Evolutionary conservation across 2,888 invertebrate genomes (phyloP).

Genomic region (Tipula unca): DNA sequence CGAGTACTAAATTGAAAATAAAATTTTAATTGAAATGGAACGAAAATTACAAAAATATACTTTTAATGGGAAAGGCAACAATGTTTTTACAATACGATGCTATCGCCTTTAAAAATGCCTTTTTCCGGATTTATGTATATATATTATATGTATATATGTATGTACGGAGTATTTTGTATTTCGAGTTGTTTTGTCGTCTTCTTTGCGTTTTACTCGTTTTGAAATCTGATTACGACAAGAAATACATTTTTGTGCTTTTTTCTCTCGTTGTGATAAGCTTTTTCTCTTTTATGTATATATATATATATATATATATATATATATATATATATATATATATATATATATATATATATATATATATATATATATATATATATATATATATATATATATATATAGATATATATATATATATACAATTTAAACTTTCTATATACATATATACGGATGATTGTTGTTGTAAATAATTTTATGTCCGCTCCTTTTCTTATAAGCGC

Average conservation of each 20-base stretch:
- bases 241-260: not conserved
- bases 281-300: too few species aligned
- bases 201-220: not conserved
- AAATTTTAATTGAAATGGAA: slow-evolving; percentile 4
- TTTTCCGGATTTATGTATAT: not conserved
- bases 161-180: not conserved
- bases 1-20: not conserved
- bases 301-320: too few species aligned
- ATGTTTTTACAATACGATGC: not conserved
- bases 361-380: too few species aligned
- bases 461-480: not conserved
- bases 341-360: too few species aligned
- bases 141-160: too few species aligned
- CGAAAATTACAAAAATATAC: not conserved
- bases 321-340: too few species aligned
- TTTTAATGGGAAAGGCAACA: not conserved
- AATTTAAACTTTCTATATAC: not conserved
- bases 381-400: too few species aligned
- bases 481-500: not conserved
- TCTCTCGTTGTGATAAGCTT: not conserved
- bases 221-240: not conserved
- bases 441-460: not conserved
- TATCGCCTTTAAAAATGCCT: not conserved
- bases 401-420: too few species aligned
- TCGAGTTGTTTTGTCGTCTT: not conserved